phyloP scores from a whole-genome alignment of 1,140 invertebrate genomes.

The Lepidurus packardi region DNA sequence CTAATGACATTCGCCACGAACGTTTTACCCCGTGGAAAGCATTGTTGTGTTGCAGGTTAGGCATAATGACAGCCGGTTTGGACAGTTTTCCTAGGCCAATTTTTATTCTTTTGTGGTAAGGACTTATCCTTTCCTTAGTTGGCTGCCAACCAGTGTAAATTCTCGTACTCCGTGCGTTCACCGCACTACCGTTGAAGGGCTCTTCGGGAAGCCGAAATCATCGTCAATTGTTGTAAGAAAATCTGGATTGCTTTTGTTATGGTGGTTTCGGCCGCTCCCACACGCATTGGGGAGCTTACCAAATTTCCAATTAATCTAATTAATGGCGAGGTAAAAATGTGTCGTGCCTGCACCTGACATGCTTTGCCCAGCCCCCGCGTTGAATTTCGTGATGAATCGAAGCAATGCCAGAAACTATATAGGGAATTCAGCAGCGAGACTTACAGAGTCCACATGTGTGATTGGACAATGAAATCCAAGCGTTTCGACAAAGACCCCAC shows the following conservation, averaged over 20 bases:
- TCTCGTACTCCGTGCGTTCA: neutral
- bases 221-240: too few relatives aligned
- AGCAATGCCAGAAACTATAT: neutral
- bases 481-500: neutral
- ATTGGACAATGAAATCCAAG: neutral
- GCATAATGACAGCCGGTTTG: neutral
- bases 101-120: neutral
- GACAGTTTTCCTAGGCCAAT: neutral
- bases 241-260: neutral
- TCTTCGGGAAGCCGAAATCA: neutral
- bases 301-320: neutral
- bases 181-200: neutral
- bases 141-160: neutral
- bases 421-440: neutral
- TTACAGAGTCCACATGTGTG: neutral
- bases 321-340: neutral
- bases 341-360: slow-evolving; percentile 7
- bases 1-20: neutral
- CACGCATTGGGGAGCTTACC: neutral
- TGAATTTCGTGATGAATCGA: neutral
- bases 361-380: neutral
- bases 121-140: neutral
- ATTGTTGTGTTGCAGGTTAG: neutral
- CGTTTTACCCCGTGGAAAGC: neutral
- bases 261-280: neutral